These are phyloP conservation scores for Dilophus febrilis DNA, from an alignment of 2,888 invertebrate species.

Conservation along the genomic window DNA sequence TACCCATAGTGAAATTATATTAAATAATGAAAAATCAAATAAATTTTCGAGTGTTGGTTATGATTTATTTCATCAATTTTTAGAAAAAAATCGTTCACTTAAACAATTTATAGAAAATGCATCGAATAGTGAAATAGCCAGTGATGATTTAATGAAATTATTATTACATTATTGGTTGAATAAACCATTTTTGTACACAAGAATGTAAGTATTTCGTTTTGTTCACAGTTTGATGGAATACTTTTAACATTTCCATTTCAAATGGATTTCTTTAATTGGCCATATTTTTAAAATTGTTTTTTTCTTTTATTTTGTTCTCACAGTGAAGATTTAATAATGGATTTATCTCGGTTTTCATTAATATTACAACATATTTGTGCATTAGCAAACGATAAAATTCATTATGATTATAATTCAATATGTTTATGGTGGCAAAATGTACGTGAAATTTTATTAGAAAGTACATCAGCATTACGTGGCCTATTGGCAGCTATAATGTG, in stretches of 20 bases:
- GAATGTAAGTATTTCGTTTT: constrained; percentile 15
- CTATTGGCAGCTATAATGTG: constrained; percentile 71
- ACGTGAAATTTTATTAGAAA: constrained; percentile 52
- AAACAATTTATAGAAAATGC: constrained; percentile 23
- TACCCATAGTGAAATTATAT: constrained; percentile 22
- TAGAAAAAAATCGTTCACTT: constrained; percentile 26
- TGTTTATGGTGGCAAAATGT: constrained; percentile 73
- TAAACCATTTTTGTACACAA: constrained; percentile 32
- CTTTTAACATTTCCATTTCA: too few species aligned
- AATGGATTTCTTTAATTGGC: not conserved
- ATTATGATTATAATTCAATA: constrained; percentile 47
- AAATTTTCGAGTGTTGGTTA: constrained; percentile 16
- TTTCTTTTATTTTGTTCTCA: not conserved
- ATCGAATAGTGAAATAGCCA: constrained; percentile 16
- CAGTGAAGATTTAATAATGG: constrained; percentile 30
- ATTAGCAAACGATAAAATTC: constrained; percentile 40
- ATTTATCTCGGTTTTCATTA: constrained; percentile 50
- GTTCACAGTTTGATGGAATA: not conserved
- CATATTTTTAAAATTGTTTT: not conserved
- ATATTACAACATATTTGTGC: constrained; percentile 47
- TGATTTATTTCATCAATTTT: constrained; percentile 11
- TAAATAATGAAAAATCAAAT: constrained; percentile 22
- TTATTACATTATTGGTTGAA: constrained; percentile 56
- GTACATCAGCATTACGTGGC: constrained; percentile 57
- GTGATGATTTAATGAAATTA: constrained; percentile 50